phyloP scores from a whole-genome alignment of 1,140 invertebrate species.

The Leptestheria dahalacensis region DNA sequence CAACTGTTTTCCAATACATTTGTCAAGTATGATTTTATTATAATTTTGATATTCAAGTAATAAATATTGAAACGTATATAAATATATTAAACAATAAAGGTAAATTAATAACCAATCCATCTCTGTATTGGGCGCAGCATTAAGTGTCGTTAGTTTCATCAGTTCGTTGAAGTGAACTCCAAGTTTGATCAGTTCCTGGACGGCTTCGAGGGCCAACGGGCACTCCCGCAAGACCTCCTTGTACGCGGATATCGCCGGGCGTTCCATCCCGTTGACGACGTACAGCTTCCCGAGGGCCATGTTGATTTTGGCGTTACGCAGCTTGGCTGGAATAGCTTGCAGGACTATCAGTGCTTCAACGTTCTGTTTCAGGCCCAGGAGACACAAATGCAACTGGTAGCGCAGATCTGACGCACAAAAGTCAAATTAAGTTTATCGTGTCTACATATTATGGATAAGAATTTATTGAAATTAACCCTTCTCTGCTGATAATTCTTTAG shows the following conservation, averaged over 20 bases:
- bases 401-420: slow-evolving; percentile 47
- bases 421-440: no score
- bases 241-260: slow-evolving; percentile 50
- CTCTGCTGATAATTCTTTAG: slow-evolving; percentile 31
- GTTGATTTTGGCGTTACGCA: slow-evolving; percentile 49
- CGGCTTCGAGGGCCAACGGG: slow-evolving; percentile 53
- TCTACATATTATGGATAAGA: no score
- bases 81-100: slow-evolving; percentile 21
- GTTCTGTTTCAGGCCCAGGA: slow-evolving; percentile 43
- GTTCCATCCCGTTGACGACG: slow-evolving; percentile 49
- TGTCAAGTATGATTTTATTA: no score
- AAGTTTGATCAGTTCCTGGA: slow-evolving; percentile 45
- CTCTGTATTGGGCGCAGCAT: slow-evolving; percentile 30
- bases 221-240: slow-evolving; percentile 58
- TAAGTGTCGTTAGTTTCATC: slow-evolving; percentile 35
- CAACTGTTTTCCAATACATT: no score
- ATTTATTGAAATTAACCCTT: slow-evolving; percentile 18
- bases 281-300: slow-evolving; percentile 55
- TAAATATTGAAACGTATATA: not conserved
- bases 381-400: slow-evolving; percentile 54
- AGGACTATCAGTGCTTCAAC: slow-evolving; percentile 45
- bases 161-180: slow-evolving; percentile 36
- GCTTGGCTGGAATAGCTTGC: slow-evolving; percentile 50
- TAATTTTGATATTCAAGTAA: not conserved
- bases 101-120: slow-evolving; percentile 35